phyloP scores from a whole-genome alignment of 2,888 invertebrate species.

The Plagodis pulveraria region DNA sequence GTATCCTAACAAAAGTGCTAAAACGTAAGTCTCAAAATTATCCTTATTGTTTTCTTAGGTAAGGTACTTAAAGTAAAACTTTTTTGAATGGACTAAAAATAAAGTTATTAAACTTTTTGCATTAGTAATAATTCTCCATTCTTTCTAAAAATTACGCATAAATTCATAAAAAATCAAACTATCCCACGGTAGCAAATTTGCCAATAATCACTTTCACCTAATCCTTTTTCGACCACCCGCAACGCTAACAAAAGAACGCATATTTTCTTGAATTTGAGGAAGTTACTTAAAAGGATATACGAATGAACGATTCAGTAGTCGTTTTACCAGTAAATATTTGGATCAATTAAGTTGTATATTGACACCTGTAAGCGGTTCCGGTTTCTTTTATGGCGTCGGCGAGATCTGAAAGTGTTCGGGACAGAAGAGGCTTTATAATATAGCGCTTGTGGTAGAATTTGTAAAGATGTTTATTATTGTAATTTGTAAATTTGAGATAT shows the following conservation, averaged over 20 bases:
- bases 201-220: slow-evolving; percentile 13
- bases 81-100: background rate
- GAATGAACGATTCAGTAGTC: slow-evolving; percentile 44
- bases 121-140: too few relatives aligned
- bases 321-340: slow-evolving; percentile 49
- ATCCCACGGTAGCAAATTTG: slow-evolving; percentile 29
- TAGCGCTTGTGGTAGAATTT: background rate
- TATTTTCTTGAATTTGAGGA: slow-evolving; percentile 3
- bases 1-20: too few relatives aligned
- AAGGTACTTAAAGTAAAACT: background rate
- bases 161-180: slow-evolving; percentile 5
- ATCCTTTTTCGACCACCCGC: slow-evolving; percentile 36
- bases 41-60: background rate
- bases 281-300: slow-evolving; percentile 32
- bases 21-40: too few relatives aligned
- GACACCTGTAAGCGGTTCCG: slow-evolving; percentile 23
- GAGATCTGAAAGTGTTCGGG: slow-evolving; percentile 3
- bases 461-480: background rate
- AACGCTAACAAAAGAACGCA: slow-evolving; percentile 5
- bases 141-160: too few relatives aligned
- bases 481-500: too few relatives aligned
- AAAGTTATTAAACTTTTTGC: too few relatives aligned
- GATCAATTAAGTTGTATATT: slow-evolving; percentile 45
- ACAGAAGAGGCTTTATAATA: background rate
- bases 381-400: slow-evolving; percentile 7